Conservation (phyloP, 2,113 vertebrate genomes). For the Oncorhynchus clarkii region DNA sequence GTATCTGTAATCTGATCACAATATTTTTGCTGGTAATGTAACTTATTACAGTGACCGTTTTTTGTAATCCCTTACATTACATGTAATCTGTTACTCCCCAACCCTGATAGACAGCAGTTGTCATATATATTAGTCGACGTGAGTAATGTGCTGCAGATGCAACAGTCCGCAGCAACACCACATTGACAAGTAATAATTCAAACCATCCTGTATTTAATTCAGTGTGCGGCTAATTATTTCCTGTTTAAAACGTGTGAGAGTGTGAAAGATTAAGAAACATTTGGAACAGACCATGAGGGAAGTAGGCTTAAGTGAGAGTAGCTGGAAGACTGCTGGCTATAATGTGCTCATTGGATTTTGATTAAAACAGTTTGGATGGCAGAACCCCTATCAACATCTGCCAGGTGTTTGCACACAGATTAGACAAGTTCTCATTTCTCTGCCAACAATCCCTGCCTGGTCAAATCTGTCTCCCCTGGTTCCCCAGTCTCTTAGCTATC, state of each 20-base stretch:
- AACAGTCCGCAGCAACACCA: slow-evolving; percentile 9
- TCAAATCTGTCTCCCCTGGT: not conserved
- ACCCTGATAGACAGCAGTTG: not conserved
- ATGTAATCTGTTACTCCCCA: no score
- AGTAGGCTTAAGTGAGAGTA: slow-evolving; percentile 9
- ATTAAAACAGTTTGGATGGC: slow-evolving; percentile 17
- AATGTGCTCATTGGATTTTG: slow-evolving; percentile 11
- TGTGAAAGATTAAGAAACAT: slow-evolving; percentile 19
- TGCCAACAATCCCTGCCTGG: not conserved
- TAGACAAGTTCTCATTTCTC: slow-evolving; percentile 19
- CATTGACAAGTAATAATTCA: not conserved
- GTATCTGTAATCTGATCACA: no score
- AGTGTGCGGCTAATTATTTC: slow-evolving; percentile 25
- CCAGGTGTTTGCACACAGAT: slow-evolving; percentile 25
- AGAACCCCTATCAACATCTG: not conserved
- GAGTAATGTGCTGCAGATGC: not conserved
- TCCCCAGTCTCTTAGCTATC: not conserved
- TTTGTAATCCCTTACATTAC: no score
- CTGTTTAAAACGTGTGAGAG: no score
- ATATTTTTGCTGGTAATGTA: no score
- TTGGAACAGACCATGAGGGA: not conserved
- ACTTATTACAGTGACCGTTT: no score
- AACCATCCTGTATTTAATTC: slow-evolving; percentile 9
- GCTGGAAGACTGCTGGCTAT: not conserved
- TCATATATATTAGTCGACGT: not conserved